phyloP scores from a whole-genome alignment of 2,797 vertebrate species.

The Sebastes matsubarae region DNA sequence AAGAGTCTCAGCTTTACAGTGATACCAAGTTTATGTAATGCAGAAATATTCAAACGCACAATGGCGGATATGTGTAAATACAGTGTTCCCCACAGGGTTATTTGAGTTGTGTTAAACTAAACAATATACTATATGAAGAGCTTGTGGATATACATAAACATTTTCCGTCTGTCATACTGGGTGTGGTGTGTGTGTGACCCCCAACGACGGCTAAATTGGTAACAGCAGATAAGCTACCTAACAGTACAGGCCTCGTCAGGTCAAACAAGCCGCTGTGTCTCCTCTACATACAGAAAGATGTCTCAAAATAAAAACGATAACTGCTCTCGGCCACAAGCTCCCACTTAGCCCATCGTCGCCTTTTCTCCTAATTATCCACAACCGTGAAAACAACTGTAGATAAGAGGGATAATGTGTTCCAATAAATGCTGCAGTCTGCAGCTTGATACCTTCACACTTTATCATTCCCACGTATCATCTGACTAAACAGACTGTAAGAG shows the following conservation, averaged over 20 bases:
- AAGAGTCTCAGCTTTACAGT: too few relatives aligned
- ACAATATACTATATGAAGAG: neutral
- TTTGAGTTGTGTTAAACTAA: neutral
- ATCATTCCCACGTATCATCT: conserved; percentile 70
- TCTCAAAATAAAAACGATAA: conserved; percentile 1
- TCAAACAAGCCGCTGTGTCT: neutral
- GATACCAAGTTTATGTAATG: too few relatives aligned
- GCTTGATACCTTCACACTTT: conserved; percentile 72
- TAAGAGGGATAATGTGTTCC: conserved; percentile 40
- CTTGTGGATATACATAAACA: neutral
- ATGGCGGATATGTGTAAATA: neutral
- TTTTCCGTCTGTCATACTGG: conserved; percentile 1
- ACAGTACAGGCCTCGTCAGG: conserved; percentile 2
- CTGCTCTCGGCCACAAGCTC: neutral
- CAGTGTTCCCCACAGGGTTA: neutral
- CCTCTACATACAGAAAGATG: neutral
- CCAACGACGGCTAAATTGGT: conserved; percentile 31
- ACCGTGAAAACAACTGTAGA: conserved; percentile 21
- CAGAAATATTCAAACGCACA: too few relatives aligned
- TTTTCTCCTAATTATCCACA: conserved; percentile 17
- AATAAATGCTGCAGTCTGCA: conserved; percentile 57
- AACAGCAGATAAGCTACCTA: conserved; percentile 20
- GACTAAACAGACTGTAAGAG: conserved; percentile 73
- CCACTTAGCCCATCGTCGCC: conserved; percentile 1
- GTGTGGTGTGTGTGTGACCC: neutral